Evolutionary conservation across 1,140 invertebrate genomes (phyloP), one percentile per base, ranked within the genome.

Genomic region (Zaprionus vittiger): DNA sequence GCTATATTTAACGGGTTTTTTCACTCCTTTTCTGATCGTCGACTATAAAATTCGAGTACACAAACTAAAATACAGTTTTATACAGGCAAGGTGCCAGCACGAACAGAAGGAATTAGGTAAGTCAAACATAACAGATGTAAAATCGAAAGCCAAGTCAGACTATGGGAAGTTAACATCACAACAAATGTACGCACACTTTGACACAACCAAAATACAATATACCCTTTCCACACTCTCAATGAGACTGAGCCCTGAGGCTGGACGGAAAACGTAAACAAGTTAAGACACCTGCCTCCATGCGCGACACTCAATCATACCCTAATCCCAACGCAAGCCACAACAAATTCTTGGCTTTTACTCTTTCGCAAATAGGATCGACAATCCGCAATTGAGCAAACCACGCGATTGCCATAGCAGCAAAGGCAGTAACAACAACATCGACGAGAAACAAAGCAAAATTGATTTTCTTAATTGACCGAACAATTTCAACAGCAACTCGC

Each of bases 401-500:
- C 12, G 54, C 79, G 77, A 87, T 67, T 89, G 80, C 83, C 56
- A 73, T 69, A 81, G 38, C 38, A 73, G 52, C 7, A 65, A 34
- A 41, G 41, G 37, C 34, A 64, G 12, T 11, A 52, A 73, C 15
- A 57, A 64, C 49, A 38, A 68, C 38, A 79, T 74, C 67, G 70
- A 76, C 72, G 75, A 77, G 57, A 80, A 77, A 80, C 73, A 72
- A 80, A 83, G 73, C 80, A 49, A 70, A 87, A 83, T 76, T 81
- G 78, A 87, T 87, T 89, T 89, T 83, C 81, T 81, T 90, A 90
- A 89, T 90, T 90, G 85, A 79, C 85, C 84, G 69, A 79, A 66
- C 84, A 90, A 64, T 81, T 84, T 81, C 84, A 87, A 81, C 84
- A 87, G 74, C 31, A 68, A 37, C 26, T 41, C 37, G 38, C 59